These are phyloP conservation scores for Caranx ignobilis DNA, from an alignment of 2,113 vertebrate genomes.

Conservation along the genomic window DNA sequence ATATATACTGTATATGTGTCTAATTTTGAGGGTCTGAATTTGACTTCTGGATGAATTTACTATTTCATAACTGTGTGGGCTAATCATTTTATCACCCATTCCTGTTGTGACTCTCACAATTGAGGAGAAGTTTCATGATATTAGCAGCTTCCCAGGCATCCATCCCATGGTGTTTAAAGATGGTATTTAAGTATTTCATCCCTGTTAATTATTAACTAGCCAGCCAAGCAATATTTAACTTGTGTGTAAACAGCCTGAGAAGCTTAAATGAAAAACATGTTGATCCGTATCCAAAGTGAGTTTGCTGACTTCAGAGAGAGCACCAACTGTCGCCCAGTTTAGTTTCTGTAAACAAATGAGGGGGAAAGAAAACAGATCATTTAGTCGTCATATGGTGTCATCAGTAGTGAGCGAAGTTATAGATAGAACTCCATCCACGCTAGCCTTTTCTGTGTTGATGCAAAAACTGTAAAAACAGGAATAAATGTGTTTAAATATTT, in stretches of 20 bases:
- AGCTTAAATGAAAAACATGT: conserved; percentile 1
- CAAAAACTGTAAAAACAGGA: no score
- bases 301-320: conserved; percentile 16
- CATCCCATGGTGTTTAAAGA: neutral
- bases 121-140: neutral
- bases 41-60: no score
- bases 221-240: conserved; percentile 25
- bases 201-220: conserved; percentile 28
- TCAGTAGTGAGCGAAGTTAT: neutral
- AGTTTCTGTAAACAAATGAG: conserved; percentile 17
- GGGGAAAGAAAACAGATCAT: neutral
- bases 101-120: neutral
- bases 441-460: neutral
- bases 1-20: no score
- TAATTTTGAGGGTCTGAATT: no score
- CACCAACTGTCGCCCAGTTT: conserved; percentile 26
- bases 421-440: neutral
- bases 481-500: neutral
- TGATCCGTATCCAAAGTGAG: conserved; percentile 21
- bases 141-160: neutral
- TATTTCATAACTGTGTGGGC: no score
- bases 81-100: no score
- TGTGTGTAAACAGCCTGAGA: conserved; percentile 11
- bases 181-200: conserved; percentile 5
- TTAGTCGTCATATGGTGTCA: conserved; percentile 13